These are phyloP conservation scores for Koerneria pararmatus DNA, from an alignment of 2,888 invertebrate species.

Conservation along the genomic window DNA sequence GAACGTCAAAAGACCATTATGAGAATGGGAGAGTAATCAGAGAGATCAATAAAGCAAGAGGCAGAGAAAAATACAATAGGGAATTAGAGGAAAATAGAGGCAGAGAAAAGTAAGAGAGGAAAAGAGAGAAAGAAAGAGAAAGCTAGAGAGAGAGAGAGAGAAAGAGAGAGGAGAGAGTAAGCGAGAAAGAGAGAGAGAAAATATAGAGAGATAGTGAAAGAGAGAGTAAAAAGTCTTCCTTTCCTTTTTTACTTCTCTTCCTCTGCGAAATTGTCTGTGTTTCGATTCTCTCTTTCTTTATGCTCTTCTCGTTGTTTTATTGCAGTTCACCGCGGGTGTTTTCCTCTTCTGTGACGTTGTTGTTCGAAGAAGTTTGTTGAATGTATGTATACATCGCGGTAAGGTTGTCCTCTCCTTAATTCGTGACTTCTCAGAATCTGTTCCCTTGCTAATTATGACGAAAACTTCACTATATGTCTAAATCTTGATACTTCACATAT, in stretches of 20 bases:
- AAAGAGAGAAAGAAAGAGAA: not conserved
- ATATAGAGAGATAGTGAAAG: not conserved
- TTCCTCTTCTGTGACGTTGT: not conserved
- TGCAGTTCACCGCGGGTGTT: conserved; percentile 8
- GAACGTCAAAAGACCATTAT: too few species aligned
- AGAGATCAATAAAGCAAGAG: not conserved
- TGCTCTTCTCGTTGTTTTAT: not conserved
- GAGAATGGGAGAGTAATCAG: not conserved
- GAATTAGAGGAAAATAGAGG: not conserved
- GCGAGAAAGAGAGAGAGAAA: not conserved
- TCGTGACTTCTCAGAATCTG: not conserved
- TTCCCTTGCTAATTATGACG: too few species aligned
- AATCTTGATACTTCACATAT: too few species aligned
- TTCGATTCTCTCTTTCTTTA: not conserved
- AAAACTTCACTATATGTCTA: too few species aligned
- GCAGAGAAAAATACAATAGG: not conserved
- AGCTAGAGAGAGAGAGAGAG: conserved; percentile 20
- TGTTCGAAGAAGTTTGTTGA: too few species aligned
- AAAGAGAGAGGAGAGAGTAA: conserved; percentile 4
- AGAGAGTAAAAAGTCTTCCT: conserved; percentile 1
- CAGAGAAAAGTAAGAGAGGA: conserved; percentile 7
- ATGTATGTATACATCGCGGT: too few species aligned
- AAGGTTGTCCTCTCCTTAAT: not conserved
- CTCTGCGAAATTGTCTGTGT: not conserved
- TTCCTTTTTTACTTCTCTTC: not conserved